Evolutionary conservation across 1,140 invertebrate species (phyloP), one percentile per base, ranked within the genome.

Genomic region (Harlomillsia oculata): DNA sequence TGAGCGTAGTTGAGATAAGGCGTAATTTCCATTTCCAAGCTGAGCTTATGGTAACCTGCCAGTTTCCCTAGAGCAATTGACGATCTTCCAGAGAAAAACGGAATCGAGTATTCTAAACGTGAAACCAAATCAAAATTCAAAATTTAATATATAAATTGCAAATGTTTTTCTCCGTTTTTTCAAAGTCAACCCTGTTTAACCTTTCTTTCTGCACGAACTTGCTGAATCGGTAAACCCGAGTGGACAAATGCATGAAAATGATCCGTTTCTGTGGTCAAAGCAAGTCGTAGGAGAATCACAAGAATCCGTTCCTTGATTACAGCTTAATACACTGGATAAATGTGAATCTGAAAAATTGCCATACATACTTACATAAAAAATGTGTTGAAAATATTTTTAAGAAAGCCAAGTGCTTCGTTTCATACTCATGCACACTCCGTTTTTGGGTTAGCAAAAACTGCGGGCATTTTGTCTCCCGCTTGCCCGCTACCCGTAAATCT

Each of bases 1-100:
- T 92, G 85, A 30, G 61, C 66, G 30, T 57, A 62, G 66, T 84
- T 78, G n/a, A 85, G 80, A 69, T 87, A 84, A 1, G 87, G 82
- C 69, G 85, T 85, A 70, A 95, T 90, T 72, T 89, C 87, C 26
- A 94, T 75, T 73, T 93, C 88, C 65, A 95, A 81, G 70, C 81
- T 89, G 59, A 93, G 77, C 72, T 88, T 85, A 68, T 86, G 82
- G 72, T 87, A 87, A 58, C 85, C 87, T 69, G 89, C 85, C 48
- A 88, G 75, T 57, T 82, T 79, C 67, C 80, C 82, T 65, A 87
- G 75, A 59, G 80, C 75, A 45, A 84, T 80, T 69, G 80, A 83
- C 53, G 82, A 82, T 59, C 77, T 78, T 13, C 83, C 83, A 68
- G 82, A 79, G 70, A 86, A 85, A 20, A 82, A 82, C 18, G 83